These are phyloP conservation scores for Tachysurus fulvidraco DNA, from an alignment of 2,113 vertebrate genomes.

Conservation along the genomic window DNA sequence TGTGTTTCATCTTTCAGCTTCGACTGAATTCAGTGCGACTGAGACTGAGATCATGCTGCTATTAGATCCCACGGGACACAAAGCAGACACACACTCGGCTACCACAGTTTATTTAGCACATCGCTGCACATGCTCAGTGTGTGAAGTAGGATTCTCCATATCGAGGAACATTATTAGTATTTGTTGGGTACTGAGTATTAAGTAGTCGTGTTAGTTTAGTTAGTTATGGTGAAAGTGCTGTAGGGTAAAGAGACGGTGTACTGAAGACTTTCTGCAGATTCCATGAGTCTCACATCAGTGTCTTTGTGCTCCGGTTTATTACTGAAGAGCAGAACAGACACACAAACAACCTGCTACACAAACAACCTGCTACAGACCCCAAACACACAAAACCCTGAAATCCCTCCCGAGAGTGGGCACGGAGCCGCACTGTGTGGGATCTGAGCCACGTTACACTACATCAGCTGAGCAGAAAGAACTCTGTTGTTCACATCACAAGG, in stretches of 20 bases:
- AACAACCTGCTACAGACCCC: not conserved
- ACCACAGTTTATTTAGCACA: not conserved
- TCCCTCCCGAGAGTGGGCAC: not conserved
- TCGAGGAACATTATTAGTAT: too few relatives aligned
- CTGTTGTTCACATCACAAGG: conserved; percentile 50
- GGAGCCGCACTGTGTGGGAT: conserved; percentile 12
- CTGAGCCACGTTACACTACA: not conserved
- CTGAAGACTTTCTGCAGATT: too few relatives aligned
- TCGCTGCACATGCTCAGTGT: not conserved
- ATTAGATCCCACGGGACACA: not conserved
- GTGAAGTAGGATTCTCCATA: too few relatives aligned
- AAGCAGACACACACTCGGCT: not conserved
- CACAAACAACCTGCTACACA: not conserved
- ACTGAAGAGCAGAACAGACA: not conserved
- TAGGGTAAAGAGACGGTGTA: too few relatives aligned
- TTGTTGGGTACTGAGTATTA: too few relatives aligned
- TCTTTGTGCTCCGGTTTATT: not conserved
- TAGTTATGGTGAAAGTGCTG: too few relatives aligned
- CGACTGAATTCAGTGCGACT: not conserved
- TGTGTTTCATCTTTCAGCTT: not conserved
- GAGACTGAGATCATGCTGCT: not conserved
- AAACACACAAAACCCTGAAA: not conserved
- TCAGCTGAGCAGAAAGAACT: conserved; percentile 47
- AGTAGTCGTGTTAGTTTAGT: too few relatives aligned
- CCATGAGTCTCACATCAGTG: not conserved